These are phyloP conservation scores for Ormyrus thymus DNA, from an alignment of 2,888 invertebrate species.

Conservation along the genomic window DNA sequence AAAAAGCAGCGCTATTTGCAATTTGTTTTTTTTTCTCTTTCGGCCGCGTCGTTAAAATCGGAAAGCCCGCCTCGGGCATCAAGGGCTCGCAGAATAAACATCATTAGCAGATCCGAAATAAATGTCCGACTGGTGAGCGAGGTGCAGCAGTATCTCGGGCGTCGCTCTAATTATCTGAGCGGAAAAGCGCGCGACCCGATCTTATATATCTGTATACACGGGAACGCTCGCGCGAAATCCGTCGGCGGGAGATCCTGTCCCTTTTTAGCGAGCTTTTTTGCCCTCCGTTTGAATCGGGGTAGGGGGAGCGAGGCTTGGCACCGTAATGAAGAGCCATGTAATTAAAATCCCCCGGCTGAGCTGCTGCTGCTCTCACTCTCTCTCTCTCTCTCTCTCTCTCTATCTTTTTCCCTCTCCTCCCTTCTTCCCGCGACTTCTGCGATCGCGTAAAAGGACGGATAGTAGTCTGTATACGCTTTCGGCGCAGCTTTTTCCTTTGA, in stretches of 20 bases:
- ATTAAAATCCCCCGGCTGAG: conserved; percentile 47
- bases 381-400: background rate
- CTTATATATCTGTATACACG: conserved; percentile 7
- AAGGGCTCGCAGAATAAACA: conserved; percentile 31
- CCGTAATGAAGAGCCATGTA: conserved; percentile 55
- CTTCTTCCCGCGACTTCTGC: too few species aligned
- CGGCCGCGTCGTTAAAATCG: too few species aligned
- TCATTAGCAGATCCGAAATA: conserved; percentile 51
- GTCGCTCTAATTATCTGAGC: conserved; percentile 43
- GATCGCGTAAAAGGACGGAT: too few species aligned
- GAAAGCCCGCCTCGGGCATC: too few species aligned
- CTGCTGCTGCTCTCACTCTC: background rate
- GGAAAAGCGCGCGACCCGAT: conserved; percentile 34
- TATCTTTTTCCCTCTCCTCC: background rate
- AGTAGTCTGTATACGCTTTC: too few species aligned
- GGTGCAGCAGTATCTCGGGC: background rate
- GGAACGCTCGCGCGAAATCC: conserved; percentile 11
- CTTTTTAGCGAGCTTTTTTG: conserved; percentile 23
- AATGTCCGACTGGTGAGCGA: conserved; percentile 38
- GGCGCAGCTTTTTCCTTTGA: background rate
- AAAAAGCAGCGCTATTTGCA: too few species aligned
- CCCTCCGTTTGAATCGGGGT: background rate
- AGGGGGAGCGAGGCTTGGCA: conserved; percentile 21
- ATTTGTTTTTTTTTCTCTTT: too few species aligned
- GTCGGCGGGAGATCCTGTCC: background rate